phyloP scores from a whole-genome alignment of 2,113 vertebrate species.

The Callocephalon fimbriatum region DNA sequence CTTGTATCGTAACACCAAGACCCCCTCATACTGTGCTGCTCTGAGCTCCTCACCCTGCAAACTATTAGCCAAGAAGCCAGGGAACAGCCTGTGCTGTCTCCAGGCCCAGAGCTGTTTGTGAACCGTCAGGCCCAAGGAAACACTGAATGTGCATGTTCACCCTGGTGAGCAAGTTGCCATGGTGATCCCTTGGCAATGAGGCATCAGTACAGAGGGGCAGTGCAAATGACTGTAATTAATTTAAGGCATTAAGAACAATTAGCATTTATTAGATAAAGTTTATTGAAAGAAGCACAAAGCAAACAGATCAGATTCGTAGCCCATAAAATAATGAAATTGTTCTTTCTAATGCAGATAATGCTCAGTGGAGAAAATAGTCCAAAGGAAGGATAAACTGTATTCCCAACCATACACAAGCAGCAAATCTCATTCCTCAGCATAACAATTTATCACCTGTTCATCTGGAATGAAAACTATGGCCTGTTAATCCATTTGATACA shows the following conservation, averaged over 20 bases:
- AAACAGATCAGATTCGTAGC: slow-evolving; percentile 23
- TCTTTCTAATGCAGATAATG: not conserved
- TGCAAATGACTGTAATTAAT: slow-evolving; percentile 62
- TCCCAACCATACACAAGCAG: not conserved
- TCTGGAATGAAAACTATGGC: not conserved
- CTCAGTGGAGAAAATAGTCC: not conserved
- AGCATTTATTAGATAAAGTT: slow-evolving; percentile 58
- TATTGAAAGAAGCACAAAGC: slow-evolving; percentile 22
- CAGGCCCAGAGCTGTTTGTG: not conserved
- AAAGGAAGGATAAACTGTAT: not conserved
- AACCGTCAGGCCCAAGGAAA: not conserved
- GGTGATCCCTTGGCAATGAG: slow-evolving; percentile 34
- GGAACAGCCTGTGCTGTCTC: not conserved
- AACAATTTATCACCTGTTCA: not conserved
- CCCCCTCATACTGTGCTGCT: accelerated
- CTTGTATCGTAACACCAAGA: not conserved
- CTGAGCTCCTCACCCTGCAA: not conserved
- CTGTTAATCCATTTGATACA: not conserved
- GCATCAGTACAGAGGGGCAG: slow-evolving; percentile 30
- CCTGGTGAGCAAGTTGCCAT: slow-evolving; percentile 55
- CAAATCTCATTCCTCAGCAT: not conserved
- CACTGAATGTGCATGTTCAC: not conserved
- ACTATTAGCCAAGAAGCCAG: not conserved
- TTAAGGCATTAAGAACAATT: slow-evolving; percentile 73
- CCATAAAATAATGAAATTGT: not conserved